phyloP scores from a whole-genome alignment of 2,888 invertebrate species.

The Apodemia duryi region DNA sequence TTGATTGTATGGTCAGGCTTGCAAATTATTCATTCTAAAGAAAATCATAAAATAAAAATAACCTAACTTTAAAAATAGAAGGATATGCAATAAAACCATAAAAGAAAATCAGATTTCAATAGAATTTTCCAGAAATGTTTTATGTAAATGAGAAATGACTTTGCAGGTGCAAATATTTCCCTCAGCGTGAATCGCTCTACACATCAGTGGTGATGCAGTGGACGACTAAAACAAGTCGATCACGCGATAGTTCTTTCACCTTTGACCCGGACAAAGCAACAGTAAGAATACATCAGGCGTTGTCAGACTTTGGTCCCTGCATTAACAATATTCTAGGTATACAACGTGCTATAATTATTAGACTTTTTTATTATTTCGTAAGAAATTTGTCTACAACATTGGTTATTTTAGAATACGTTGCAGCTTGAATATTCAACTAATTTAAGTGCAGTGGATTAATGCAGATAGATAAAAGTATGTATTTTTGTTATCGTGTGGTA shows the following conservation, averaged over 20 bases:
- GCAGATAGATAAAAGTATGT: no score
- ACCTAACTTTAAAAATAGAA: no score
- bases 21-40: no score
- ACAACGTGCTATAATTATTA: background rate
- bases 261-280: constrained; percentile 54
- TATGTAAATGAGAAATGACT: constrained; percentile 6
- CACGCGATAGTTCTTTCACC: constrained; percentile 71
- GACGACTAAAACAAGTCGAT: constrained; percentile 49
- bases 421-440: no score
- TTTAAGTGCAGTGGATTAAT: no score
- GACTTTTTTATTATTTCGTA: background rate
- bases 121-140: background rate
- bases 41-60: no score
- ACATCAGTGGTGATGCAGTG: constrained; percentile 54
- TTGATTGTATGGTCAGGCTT: background rate
- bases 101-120: background rate
- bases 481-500: no score
- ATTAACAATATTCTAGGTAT: background rate
- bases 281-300: background rate
- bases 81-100: background rate
- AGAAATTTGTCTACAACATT: no score
- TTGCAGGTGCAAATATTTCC: constrained; percentile 24
- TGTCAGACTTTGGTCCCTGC: constrained; percentile 13
- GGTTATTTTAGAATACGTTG: no score
- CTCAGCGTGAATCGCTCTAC: constrained; percentile 35